These are phyloP conservation scores for Myiothlypis chrysogaster DNA, from an alignment of 2,797 vertebrate species.

Conservation along the genomic window DNA sequence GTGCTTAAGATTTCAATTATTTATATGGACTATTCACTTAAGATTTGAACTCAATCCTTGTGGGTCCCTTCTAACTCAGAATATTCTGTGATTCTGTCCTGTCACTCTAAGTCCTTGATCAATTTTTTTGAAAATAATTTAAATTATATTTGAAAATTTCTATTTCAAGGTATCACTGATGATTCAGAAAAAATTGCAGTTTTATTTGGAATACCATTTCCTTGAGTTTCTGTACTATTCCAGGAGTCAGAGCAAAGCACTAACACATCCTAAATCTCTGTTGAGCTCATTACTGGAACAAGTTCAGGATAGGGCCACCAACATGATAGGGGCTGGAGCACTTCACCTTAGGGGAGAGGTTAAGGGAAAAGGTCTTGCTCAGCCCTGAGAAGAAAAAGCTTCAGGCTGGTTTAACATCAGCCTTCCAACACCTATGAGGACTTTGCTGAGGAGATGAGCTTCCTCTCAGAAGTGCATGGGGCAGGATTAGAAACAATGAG, in stretches of 20 bases:
- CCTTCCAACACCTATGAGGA: not conserved
- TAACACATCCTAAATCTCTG: not conserved
- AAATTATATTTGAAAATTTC: not conserved
- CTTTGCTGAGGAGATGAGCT: not conserved
- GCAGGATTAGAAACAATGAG: not conserved
- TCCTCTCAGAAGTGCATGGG: not conserved
- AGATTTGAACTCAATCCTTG: accelerated
- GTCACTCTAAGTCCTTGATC: not conserved
- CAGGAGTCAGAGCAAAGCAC: not conserved
- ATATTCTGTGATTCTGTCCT: not conserved
- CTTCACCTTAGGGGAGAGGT: not conserved
- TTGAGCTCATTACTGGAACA: not conserved
- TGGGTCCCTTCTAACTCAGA: not conserved
- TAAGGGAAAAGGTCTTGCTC: not conserved
- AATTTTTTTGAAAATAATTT: not conserved
- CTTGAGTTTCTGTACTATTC: not conserved
- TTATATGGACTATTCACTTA: not conserved
- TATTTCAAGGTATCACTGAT: not conserved
- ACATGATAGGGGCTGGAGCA: not conserved
- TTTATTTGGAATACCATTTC: not conserved
- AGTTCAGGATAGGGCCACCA: not conserved
- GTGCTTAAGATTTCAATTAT: not conserved
- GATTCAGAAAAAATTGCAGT: not conserved
- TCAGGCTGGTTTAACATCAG: not conserved
- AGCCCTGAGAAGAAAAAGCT: not conserved